phyloP scores from a whole-genome alignment of 23 tunicate species.

The Styela clava region DNA sequence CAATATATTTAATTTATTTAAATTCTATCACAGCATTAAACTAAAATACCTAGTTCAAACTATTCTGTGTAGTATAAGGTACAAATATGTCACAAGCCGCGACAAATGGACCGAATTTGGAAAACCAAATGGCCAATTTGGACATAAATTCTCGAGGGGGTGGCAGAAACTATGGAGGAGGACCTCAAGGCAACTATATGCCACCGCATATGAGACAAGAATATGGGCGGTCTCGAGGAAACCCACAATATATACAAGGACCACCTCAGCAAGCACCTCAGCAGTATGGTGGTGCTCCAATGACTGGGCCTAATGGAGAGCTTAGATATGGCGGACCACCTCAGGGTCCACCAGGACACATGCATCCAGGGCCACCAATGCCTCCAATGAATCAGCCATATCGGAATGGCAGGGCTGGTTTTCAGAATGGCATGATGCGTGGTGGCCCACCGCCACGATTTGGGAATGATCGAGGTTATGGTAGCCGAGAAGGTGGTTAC shows the following conservation, averaged over 20 bases:
- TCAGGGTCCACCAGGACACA: slow-evolving; percentile 46
- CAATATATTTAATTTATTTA: no score
- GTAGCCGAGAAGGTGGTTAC: slow-evolving; percentile 35
- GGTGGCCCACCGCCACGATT: slow-evolving; percentile 84
- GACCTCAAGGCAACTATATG: slow-evolving; percentile 67
- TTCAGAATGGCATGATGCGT: slow-evolving; percentile 51
- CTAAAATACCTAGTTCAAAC: not conserved
- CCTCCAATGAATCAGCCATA: slow-evolving; percentile 59
- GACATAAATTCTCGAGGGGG: slow-evolving; percentile 34
- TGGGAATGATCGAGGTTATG: slow-evolving; percentile 56
- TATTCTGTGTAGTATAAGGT: not conserved
- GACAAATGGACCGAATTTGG: slow-evolving; percentile 23
- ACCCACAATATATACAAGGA: slow-evolving; percentile 49
- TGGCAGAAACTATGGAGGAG: slow-evolving; percentile 20
- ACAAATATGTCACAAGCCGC: slow-evolving; percentile 26
- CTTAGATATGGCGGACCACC: slow-evolving; percentile 33
- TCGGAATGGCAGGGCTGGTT: slow-evolving; percentile 54
- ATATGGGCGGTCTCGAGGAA: slow-evolving; percentile 57
- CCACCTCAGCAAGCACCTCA: slow-evolving; percentile 54
- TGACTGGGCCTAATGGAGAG: slow-evolving; percentile 96
- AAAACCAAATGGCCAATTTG: slow-evolving; percentile 26
- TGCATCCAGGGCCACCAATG: slow-evolving; percentile 75
- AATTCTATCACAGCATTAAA: not conserved
- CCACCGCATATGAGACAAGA: slow-evolving; percentile 84
- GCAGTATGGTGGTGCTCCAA: slow-evolving; percentile 89